phyloP scores from a whole-genome alignment of 2,113 vertebrate species.

The Sturnus vulgaris region DNA sequence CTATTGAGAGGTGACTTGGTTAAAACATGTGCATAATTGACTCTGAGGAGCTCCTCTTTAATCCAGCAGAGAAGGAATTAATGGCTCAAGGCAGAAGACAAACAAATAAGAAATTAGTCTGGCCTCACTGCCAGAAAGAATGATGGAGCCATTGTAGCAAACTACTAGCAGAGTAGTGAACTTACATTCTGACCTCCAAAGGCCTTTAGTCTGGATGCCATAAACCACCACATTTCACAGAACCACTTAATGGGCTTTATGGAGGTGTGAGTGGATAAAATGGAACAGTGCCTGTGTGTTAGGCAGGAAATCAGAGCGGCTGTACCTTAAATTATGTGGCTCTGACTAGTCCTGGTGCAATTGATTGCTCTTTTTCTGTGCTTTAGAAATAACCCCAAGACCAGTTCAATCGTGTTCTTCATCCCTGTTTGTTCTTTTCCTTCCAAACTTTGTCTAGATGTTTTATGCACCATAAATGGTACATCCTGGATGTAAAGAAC shows the following conservation, averaged over 20 bases:
- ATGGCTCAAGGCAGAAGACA: conserved; percentile 44
- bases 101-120: conserved; percentile 50
- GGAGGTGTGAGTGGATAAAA: conserved; percentile 19
- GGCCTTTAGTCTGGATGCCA: background rate
- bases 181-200: background rate
- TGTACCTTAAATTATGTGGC: background rate
- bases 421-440: background rate
- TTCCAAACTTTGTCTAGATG: background rate
- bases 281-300: background rate
- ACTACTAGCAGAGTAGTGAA: background rate
- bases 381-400: background rate
- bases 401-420: background rate
- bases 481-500: background rate
- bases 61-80: conserved; percentile 36
- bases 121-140: conserved; percentile 12
- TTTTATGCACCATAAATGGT: background rate
- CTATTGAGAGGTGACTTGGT: background rate
- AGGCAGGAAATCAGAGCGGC: background rate
- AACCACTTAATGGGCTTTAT: conserved; percentile 15
- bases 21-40: background rate
- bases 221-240: conserved; percentile 28
- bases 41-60: conserved; percentile 17
- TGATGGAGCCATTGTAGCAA: background rate
- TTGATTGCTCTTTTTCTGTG: background rate
- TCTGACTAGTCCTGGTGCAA: background rate